Base-by-base conservation (phyloP, 1,140 invertebrate genomes). In the Parapsyche elsis region DNA sequence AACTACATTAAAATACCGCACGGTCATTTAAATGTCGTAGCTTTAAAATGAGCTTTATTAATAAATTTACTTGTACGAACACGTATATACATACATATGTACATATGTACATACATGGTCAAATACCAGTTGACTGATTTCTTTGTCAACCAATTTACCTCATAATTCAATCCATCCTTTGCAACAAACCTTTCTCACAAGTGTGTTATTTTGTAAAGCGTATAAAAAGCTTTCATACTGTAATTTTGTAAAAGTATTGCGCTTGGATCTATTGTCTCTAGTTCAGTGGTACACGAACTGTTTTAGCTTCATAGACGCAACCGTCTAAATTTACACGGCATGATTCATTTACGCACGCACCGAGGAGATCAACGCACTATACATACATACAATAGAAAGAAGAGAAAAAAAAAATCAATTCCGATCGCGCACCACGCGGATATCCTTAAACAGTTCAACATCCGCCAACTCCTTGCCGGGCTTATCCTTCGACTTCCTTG, bases 141-240 rank as follows among this genome's bases (percentile, higher is more conserved):
- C 64, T 67, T 67, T 67, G 64, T 67, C 14, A 26, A 67, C 64
- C 24, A 67, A 67, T 67, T 67, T 67, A 38, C 2, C 7, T 7
- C 7, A 7, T 38, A 38, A 38, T 38, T 38, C 30, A 7, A 38
- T 7, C 7, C 30, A 38, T 38, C 30, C 30, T 38, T 4, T 7
- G 30, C 30, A 4, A 38, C 2, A 38, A 38, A n/a, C n/a, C n/a
- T n/a, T n/a, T n/a, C n/a, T n/a, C n/a, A n/a, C n/a, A n/a, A n/a
- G n/a, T n/a, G n/a, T n/a, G n/a, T n/a, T n/a, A n/a, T n/a, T n/a
- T n/a, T n/a, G n/a, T n/a, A n/a, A n/a, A n/a, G n/a, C n/a, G n/a
- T n/a, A n/a, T n/a, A n/a, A n/a, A n/a, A n/a, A n/a, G n/a, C n/a
- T 38, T 38, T 38, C 30, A 38, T 38, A n/a, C n/a, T n/a, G n/a